phyloP scores from a whole-genome alignment of 1,140 invertebrate species.

The Apis cerana region DNA sequence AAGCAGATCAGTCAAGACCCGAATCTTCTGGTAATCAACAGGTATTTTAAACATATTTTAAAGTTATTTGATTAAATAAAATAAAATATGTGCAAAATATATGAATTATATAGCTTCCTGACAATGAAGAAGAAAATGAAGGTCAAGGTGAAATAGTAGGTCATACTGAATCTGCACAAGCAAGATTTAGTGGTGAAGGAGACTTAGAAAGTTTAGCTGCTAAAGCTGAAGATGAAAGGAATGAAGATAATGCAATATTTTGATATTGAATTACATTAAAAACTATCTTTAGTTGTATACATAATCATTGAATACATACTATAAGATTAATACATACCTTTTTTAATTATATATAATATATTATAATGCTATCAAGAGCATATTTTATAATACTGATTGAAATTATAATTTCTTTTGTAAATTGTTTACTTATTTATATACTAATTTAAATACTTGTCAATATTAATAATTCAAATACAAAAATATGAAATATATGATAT shows the following conservation, averaged over 20 bases:
- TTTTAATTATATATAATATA: background rate
- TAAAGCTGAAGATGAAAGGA: constrained; percentile 61
- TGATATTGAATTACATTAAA: constrained; percentile 48
- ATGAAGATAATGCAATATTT: constrained; percentile 24
- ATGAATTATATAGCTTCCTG: constrained; percentile 35
- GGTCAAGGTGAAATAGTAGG: constrained; percentile 50
- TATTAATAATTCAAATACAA: background rate
- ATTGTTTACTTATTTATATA: background rate
- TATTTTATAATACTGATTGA: background rate
- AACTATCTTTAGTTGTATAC: constrained; percentile 3
- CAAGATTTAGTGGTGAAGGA: constrained; percentile 39
- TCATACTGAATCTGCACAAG: constrained; percentile 45
- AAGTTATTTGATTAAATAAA: background rate
- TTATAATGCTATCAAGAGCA: background rate
- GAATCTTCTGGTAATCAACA: constrained; percentile 71
- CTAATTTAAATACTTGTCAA: constrained; percentile 1
- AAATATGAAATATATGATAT: background rate
- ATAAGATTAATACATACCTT: background rate
- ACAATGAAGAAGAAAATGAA: constrained; percentile 49
- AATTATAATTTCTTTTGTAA: background rate
- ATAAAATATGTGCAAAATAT: background rate
- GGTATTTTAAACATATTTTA: constrained; percentile 42
- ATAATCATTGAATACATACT: background rate
- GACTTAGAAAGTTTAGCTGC: constrained; percentile 47
- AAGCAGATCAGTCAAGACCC: constrained; percentile 80